phyloP scores from a whole-genome alignment of 2,888 invertebrate genomes.

The Caenorhabditis imperialis region DNA sequence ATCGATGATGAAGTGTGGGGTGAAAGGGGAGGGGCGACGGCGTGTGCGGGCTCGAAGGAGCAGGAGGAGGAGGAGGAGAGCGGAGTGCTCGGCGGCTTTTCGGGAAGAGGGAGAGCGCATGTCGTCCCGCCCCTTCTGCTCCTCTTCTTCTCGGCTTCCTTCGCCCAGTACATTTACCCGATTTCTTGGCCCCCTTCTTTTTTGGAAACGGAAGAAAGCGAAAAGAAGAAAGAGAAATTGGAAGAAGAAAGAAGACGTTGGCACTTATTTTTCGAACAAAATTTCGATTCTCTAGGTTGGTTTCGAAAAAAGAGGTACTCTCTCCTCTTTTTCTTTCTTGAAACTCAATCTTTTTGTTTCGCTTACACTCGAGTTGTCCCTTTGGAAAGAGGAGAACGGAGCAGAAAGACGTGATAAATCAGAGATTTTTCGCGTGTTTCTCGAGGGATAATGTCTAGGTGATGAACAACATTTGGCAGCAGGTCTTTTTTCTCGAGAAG shows the following conservation, averaged over 20 bases:
- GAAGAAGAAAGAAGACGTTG: too few relatives aligned
- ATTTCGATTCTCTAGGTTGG: too few relatives aligned
- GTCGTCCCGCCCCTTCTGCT: constrained; percentile 19
- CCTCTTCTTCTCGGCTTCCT: constrained; percentile 8
- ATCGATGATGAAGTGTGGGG: constrained; percentile 55
- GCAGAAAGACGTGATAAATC: not conserved
- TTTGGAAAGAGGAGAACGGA: not conserved
- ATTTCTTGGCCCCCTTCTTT: constrained; percentile 20
- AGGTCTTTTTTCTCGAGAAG: too few relatives aligned
- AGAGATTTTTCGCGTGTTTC: too few relatives aligned
- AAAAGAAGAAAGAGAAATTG: constrained; percentile 6
- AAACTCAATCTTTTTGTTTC: constrained; percentile 1
- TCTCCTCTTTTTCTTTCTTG: too few relatives aligned
- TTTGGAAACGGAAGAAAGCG: constrained; percentile 6
- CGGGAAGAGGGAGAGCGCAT: constrained; percentile 41
- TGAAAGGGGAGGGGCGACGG: constrained; percentile 2
- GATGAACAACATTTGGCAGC: too few relatives aligned
- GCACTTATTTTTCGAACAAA: too few relatives aligned
- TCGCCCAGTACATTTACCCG: constrained; percentile 42
- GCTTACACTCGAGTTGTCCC: constrained; percentile 18
- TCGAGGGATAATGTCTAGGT: too few relatives aligned
- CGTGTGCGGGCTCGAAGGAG: constrained; percentile 20
- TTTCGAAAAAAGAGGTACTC: too few relatives aligned
- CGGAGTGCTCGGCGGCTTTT: constrained; percentile 44
- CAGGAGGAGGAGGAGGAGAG: constrained; percentile 2